Evolutionary conservation across 2,888 invertebrate species (phyloP).

Genomic region (Nebria salina): DNA sequence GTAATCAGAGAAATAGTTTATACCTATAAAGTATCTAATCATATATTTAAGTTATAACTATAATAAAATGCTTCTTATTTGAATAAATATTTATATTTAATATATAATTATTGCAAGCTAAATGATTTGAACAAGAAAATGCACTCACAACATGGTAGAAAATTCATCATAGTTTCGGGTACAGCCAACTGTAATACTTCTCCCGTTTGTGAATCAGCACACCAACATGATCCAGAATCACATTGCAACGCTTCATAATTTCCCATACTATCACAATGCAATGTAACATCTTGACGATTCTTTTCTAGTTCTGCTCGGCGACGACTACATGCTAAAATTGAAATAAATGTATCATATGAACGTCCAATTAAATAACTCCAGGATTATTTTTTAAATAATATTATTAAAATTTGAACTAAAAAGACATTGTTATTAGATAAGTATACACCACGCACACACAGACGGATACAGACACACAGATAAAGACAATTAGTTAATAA

Average conservation of each 20-base stretch:
- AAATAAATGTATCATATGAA: slow-evolving; percentile 2
- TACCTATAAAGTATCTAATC: too few relatives aligned
- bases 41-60: too few relatives aligned
- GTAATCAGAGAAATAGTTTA: too few relatives aligned
- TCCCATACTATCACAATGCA: slow-evolving; percentile 73
- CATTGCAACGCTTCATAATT: slow-evolving; percentile 77
- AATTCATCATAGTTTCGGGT: slow-evolving; percentile 67
- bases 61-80: too few relatives aligned
- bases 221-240: slow-evolving; percentile 75
- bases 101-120: background rate
- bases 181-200: slow-evolving; percentile 67
- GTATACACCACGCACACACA: too few relatives aligned
- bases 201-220: slow-evolving; percentile 71
- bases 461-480: too few relatives aligned
- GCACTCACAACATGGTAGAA: slow-evolving; percentile 73
- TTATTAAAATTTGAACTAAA: too few relatives aligned
- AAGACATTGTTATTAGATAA: too few relatives aligned
- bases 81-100: background rate
- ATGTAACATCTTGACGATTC: slow-evolving; percentile 63
- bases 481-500: background rate
- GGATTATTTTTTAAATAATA: background rate
- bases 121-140: background rate
- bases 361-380: background rate
- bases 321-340: slow-evolving; percentile 69
- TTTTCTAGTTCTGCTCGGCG: slow-evolving; percentile 66